phyloP scores from a whole-genome alignment of 2,888 invertebrate genomes.

The Tinea pellionella region DNA sequence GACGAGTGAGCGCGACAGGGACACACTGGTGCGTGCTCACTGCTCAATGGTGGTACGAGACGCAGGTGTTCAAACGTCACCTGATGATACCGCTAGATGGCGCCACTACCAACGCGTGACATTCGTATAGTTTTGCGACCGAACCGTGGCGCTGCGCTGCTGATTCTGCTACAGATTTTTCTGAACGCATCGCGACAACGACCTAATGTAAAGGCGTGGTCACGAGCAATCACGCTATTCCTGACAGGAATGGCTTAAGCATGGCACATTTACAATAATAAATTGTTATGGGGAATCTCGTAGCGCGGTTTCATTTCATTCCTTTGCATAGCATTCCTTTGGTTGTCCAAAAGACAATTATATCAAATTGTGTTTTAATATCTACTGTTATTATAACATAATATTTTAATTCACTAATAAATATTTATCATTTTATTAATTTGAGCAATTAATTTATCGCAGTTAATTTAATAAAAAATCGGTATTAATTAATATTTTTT shows the following conservation, averaged over 20 bases:
- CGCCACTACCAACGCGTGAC: slow-evolving; percentile 41
- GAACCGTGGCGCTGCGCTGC: slow-evolving; percentile 60
- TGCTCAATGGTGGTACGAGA: slow-evolving; percentile 20
- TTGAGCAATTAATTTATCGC: too few relatives aligned
- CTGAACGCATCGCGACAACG: slow-evolving; percentile 54
- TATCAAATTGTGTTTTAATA: too few relatives aligned
- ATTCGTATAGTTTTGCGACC: slow-evolving; percentile 57
- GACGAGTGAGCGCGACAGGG: slow-evolving; percentile 58
- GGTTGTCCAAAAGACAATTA: too few relatives aligned
- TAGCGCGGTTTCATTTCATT: neutral
- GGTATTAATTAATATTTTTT: too few relatives aligned
- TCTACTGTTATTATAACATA: too few relatives aligned
- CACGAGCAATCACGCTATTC: slow-evolving; percentile 25
- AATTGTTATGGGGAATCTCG: neutral
- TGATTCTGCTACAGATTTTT: slow-evolving; percentile 65
- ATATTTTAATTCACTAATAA: too few relatives aligned
- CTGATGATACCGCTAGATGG: slow-evolving; percentile 46
- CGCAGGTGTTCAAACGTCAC: slow-evolving; percentile 38
- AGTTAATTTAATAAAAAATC: too few relatives aligned
- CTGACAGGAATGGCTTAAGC: neutral
- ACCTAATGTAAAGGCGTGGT: slow-evolving; percentile 41
- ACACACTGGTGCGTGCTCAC: slow-evolving; percentile 21
- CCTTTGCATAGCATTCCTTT: too few relatives aligned
- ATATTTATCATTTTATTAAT: too few relatives aligned
- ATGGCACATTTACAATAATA: neutral